Percentiles rank a stretch among this genome's conserved stretches.
Conservation (phyloP, 2,888 invertebrate genomes). For the Zootermopsis nevadensis region DNA sequence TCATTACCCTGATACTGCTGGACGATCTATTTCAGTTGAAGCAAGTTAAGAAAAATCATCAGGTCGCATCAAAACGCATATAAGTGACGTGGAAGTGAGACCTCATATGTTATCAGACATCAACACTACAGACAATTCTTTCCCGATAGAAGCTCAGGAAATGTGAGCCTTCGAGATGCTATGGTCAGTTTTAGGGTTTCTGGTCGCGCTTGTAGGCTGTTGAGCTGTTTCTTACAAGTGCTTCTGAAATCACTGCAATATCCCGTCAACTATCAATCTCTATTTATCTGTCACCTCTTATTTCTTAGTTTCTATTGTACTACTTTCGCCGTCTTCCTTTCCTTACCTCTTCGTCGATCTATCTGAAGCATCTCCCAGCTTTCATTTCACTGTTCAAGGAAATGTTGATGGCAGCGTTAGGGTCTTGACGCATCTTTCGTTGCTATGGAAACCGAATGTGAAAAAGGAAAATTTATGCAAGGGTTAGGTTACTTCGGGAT, state of each 20-base stretch:
- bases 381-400: neutral
- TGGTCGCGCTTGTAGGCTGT: too few species aligned
- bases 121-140: too few species aligned
- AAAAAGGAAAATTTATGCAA: neutral
- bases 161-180: too few species aligned
- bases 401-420: neutral
- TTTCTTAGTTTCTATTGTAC: neutral
- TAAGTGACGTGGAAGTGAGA: too few species aligned
- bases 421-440: neutral
- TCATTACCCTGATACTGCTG: too few species aligned
- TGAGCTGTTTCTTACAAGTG: too few species aligned
- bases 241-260: neutral
- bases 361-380: neutral
- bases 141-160: too few species aligned
- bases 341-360: neutral
- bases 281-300: neutral
- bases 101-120: too few species aligned
- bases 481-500: neutral
- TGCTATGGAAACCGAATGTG: neutral
- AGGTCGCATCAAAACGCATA: too few species aligned
- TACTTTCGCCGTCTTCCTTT: neutral
- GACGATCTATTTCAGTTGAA: too few species aligned
- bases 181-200: too few species aligned
- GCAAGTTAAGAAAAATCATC: too few species aligned
- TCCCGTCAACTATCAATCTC: neutral